Evolutionary conservation across 2,888 invertebrate genomes (phyloP), one percentile per base, ranked within the genome.

Genomic region (Caenorhabditis sulstoni): DNA sequence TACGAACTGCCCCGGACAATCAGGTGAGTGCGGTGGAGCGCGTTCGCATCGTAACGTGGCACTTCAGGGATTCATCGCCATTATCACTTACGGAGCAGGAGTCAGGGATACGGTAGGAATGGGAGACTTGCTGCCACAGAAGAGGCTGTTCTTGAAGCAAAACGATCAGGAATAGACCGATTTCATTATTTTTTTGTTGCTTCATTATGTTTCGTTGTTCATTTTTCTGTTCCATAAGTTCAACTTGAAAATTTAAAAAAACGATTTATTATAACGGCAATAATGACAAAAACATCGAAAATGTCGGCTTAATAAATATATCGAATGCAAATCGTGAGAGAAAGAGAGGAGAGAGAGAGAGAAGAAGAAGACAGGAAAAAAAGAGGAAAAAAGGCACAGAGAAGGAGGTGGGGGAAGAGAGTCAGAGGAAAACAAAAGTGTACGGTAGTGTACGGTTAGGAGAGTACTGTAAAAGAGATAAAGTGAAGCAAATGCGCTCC

Each of bases 1-100:
- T 86, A 16, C 66, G 85, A 75, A 86, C 83, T 1, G 79, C 85
- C 1, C 80, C 84, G 9, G 84, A 86, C 66, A 86, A 86, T 45
- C 83, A 80, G 52, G 81, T 75, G 35, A 23, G 16, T 23, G 12
- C n/a, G 47, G 29, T 29, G 29, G 29, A 29, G 29, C 29, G 7
- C 29, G 29, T 29, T 29, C 7, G 7, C 29, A 5, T 3, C 7
- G 29, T 7, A 3, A 29, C 47, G n/a, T 47, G 12, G 20, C 4
- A 2, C 52, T 79, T 14, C 66, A 81, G 76, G 85, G 85, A 14
- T 85, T 74, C 66, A 81, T 85, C 22, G 83, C 81, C 12, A 81
- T 85, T 37, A 76, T 85, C 44, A 85, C 82, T 7, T 85, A 84
- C 37, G 84, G 82, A 49, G 82, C 83, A 3, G 85, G 85, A 41